Evolutionary conservation across 2,797 vertebrate genomes (phyloP), one percentile per base, ranked within the genome.

Genomic region (Muscicapa striata): DNA sequence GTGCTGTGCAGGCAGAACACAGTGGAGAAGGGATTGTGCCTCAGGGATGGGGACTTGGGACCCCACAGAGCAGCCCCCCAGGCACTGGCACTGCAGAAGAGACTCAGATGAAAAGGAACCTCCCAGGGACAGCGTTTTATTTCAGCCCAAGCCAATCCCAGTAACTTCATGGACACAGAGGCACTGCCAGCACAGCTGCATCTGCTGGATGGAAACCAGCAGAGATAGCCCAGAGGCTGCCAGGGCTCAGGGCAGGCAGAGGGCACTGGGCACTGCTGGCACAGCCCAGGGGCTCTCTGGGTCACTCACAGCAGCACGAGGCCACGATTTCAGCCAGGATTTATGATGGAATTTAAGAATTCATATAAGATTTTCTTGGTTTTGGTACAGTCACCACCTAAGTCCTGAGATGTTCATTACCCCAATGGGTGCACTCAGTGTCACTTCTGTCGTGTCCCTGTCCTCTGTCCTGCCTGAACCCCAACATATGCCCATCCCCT

Each of bases 21-120:
- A 6, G 3, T 0, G 0, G 34, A 59, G 32, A 23, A 54, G n/a
- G 49, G 72, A 12, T 48, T 19, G 40, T 36, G n/a, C 54, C n/a
- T 26, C 14, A 13, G 22, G 38, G 21, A 3, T 13, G 15, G 41
- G 52, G 29, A 23, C 17, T 1, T 12, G 52, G 34, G 32, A 20
- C 20, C 19, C 5, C 13, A 6, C 0, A 0, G 2, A 12, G 24
- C 9, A 7, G n/a, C 22, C 15, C 24, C 2, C 34, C 51, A 26
- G 36, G 34, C 48, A 24, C 15, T 0, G 0, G 26, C 23, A 34
- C 63, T 13, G 6, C 27, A 7, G 38, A 76, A 59, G 76, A 76
- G 54, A 61, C 76, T 59, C 29, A 4, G 17, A 54, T 0, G 6
- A 45, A 34, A 24, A 45, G 72, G 72, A 79, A 67, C 27, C n/a